These are phyloP conservation scores for Cinclus cinclus DNA, from an alignment of 2,113 vertebrate species.

Conservation along the genomic window DNA sequence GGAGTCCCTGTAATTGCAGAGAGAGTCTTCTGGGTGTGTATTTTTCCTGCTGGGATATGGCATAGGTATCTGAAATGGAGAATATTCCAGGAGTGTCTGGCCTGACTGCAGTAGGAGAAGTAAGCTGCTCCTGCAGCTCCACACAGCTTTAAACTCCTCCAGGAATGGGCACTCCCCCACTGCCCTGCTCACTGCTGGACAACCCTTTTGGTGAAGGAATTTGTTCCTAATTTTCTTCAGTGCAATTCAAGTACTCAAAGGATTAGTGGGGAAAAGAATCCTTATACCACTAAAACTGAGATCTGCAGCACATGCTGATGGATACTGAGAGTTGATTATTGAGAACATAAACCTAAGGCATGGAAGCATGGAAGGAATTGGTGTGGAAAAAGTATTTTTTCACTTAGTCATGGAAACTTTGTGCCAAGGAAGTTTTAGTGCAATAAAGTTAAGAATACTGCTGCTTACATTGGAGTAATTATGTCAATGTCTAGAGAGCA, in stretches of 20 bases:
- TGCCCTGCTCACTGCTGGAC: not conserved
- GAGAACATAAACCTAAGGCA: not conserved
- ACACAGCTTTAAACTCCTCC: not conserved
- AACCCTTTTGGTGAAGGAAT: not conserved
- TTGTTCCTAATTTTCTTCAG: not conserved
- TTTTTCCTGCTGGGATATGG: not conserved
- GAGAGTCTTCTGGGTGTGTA: accelerated
- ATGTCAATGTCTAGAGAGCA: not conserved
- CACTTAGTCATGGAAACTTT: not conserved
- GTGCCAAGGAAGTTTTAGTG: not conserved
- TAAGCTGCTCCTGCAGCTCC: not conserved
- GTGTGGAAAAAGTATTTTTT: not conserved
- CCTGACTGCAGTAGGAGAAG: not conserved
- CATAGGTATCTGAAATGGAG: not conserved
- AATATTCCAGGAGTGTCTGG: not conserved
- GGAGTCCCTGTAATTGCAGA: not conserved
- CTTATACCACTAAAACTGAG: accelerated
- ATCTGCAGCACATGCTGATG: not conserved
- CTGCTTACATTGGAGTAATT: not conserved
- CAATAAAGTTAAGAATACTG: not conserved
- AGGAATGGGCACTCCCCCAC: not conserved
- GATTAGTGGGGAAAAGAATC: not conserved
- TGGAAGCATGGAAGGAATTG: not conserved
- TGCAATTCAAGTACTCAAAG: not conserved
- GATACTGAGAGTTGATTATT: not conserved